Evolutionary conservation across 2,113 vertebrate genomes (phyloP).

Genomic region (Sceloporus tristichus): DNA sequence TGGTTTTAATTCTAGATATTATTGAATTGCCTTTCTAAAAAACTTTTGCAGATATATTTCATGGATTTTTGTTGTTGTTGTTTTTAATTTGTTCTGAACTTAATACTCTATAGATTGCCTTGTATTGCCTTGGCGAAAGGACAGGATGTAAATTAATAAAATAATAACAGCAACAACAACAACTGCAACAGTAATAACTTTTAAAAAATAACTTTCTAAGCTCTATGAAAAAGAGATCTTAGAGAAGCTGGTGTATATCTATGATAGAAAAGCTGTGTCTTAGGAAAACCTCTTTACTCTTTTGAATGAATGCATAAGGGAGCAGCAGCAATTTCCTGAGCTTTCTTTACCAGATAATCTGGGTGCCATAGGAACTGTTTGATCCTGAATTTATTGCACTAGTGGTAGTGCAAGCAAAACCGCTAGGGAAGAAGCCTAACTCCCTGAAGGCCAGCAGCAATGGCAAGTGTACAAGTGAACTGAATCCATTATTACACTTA

Average conservation of each 20-base stretch:
- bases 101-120: too few relatives aligned
- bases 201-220: not conserved
- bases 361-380: not conserved
- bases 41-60: too few relatives aligned
- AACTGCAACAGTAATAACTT: not conserved
- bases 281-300: not conserved
- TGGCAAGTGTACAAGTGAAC: slow-evolving; percentile 8
- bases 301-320: not conserved
- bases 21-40: too few relatives aligned
- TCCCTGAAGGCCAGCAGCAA: slow-evolving; percentile 1
- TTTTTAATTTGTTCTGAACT: too few relatives aligned
- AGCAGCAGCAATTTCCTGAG: not conserved
- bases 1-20: too few relatives aligned
- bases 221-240: not conserved
- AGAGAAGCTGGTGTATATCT: not conserved
- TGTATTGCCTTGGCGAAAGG: too few relatives aligned
- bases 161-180: not conserved
- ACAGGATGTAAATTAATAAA: too few relatives aligned
- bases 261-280: not conserved
- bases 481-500: slow-evolving; percentile 18
- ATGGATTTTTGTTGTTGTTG: too few relatives aligned
- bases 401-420: not conserved
- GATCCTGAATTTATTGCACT: not conserved
- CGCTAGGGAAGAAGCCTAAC: not conserved
- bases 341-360: not conserved